Percentiles rank a stretch among this genome's conserved stretches.
Conservation (phyloP, 35 echinoderm and acorn worm species). For the Strongylocentrotus purpuratus region DNA sequence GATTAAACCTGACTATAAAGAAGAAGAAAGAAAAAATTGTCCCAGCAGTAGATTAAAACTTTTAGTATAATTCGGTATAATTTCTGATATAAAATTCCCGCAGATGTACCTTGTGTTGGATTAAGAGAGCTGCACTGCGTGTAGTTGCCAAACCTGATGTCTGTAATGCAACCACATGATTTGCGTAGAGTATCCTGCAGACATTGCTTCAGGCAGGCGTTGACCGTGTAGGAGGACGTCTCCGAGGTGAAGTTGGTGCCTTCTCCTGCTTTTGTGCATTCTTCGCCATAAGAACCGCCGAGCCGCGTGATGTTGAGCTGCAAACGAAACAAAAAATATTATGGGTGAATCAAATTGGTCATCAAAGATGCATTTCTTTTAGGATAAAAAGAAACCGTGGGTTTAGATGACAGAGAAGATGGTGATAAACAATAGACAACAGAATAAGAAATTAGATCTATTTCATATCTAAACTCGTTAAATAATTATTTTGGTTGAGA, state of each 20-base stretch:
- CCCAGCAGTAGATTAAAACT: too few relatives aligned
- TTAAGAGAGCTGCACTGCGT: conserved; percentile 55
- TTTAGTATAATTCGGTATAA: too few relatives aligned
- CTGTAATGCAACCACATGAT: conserved; percentile 62
- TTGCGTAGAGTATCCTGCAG: conserved; percentile 48
- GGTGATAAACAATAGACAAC: too few relatives aligned
- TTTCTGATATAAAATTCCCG: too few relatives aligned
- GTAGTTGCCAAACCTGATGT: conserved; percentile 52
- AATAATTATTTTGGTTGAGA: too few relatives aligned
- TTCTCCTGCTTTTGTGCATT: conserved; percentile 18
- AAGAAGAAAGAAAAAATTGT: too few relatives aligned
- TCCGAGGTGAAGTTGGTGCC: conserved; percentile 38
- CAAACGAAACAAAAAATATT: background rate
- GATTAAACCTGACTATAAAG: too few relatives aligned
- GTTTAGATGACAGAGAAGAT: too few relatives aligned
- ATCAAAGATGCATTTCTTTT: too few relatives aligned
- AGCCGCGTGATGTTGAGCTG: conserved; percentile 1
- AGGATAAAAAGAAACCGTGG: too few relatives aligned
- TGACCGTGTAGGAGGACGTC: conserved; percentile 49
- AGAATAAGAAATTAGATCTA: too few relatives aligned
- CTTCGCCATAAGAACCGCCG: background rate
- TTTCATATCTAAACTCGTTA: too few relatives aligned
- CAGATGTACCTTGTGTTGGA: conserved; percentile 39
- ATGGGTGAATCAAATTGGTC: background rate
- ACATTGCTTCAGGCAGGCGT: conserved; percentile 57